A percentile compares a stretch with the other conserved stretches of the same genome.
Evolutionary conservation across 2,888 invertebrate species (phyloP).

Genomic region (Ceratothoa steindachneri): DNA sequence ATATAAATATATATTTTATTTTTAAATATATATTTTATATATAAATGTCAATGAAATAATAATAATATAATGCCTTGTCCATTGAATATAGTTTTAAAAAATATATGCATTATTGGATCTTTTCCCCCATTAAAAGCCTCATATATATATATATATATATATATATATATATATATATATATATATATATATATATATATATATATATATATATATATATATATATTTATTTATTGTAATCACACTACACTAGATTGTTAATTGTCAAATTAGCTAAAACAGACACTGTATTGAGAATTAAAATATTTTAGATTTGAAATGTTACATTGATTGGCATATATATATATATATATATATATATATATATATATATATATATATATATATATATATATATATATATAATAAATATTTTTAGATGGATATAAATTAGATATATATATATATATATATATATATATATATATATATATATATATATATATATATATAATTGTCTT

Average conservation of each 20-base stretch:
- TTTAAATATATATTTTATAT: not conserved
- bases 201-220: not conserved
- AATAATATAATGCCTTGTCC: not conserved
- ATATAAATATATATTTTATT: not conserved
- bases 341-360: constrained; percentile 3
- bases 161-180: not conserved
- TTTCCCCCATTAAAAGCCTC: not conserved
- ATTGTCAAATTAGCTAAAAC: not conserved
- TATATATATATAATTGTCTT: constrained; percentile 5
- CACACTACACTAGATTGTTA: not conserved
- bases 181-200: not conserved
- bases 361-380: not conserved
- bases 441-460: not conserved
- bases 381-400: not conserved
- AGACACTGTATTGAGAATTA: not conserved
- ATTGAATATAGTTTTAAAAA: not conserved
- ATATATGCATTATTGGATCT: not conserved
- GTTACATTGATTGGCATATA: not conserved
- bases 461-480: not conserved
- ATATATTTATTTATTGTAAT: too few species aligned
- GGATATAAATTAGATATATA: not conserved
- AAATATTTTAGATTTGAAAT: not conserved
- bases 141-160: not conserved
- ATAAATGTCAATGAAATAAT: not conserved
- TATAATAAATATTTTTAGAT: not conserved